Evolutionary conservation across 1,140 invertebrate species (phyloP).

Genomic region (Aphis craccivora): DNA sequence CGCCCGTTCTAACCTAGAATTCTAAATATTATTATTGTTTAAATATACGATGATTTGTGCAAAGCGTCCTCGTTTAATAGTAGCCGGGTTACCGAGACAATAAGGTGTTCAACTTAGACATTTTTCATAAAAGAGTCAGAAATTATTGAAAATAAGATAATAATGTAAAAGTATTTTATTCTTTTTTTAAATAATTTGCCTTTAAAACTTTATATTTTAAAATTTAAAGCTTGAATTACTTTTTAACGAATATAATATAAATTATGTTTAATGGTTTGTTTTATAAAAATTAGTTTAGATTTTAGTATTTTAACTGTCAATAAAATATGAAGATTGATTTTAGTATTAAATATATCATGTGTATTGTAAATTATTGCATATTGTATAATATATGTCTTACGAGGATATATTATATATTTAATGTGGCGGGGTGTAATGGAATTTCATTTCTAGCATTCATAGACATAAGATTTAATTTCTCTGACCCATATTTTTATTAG

Average conservation of each 20-base stretch:
- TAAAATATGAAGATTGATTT: background rate
- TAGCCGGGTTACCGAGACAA: constrained; percentile 6
- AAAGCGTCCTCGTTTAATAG: constrained; percentile 47
- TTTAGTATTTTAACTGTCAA: background rate
- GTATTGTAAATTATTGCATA: background rate
- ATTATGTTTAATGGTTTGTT: background rate
- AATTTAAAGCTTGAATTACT: background rate
- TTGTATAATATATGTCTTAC: background rate
- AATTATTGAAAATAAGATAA: background rate
- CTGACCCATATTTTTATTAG: background rate
- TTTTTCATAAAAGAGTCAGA: background rate
- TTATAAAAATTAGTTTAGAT: background rate
- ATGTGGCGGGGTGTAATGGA: background rate
- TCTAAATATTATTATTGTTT: constrained; percentile 56
- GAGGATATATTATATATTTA: background rate
- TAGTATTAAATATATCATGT: background rate
- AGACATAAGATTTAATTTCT: constrained; percentile 22
- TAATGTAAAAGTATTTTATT: background rate
- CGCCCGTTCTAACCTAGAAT: constrained; percentile 56
- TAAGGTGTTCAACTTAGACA: background rate
- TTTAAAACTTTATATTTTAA: background rate
- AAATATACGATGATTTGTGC: constrained; percentile 54
- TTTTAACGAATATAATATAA: background rate
- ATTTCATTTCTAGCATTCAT: background rate
- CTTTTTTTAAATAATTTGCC: background rate